A percentile compares a stretch with the other conserved stretches of the same genome.
phyloP scores from a whole-genome alignment of 2,888 invertebrate species.

The Thalpophila matura region DNA sequence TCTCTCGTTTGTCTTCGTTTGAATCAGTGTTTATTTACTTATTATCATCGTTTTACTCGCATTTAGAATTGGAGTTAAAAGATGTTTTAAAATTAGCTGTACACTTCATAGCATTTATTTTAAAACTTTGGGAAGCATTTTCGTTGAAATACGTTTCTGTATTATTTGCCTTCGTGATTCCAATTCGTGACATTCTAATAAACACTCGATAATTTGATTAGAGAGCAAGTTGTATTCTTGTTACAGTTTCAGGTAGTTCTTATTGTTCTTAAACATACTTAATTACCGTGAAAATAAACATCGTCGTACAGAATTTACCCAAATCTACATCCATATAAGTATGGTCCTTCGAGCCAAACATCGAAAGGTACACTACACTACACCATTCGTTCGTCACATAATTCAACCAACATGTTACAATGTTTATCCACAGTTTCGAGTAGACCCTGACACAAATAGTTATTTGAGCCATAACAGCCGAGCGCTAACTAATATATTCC shows the following conservation, averaged over 20 bases:
- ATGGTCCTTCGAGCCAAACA: constrained; percentile 2
- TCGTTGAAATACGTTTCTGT: neutral
- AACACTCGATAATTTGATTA: neutral
- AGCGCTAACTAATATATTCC: constrained; percentile 63
- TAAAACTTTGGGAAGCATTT: constrained; percentile 5
- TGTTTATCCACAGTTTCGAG: constrained; percentile 41
- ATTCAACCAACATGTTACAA: constrained; percentile 30
- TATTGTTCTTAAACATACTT: too few species aligned
- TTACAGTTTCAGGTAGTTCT: neutral
- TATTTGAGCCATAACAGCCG: constrained; percentile 45
- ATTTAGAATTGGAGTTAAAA: neutral
- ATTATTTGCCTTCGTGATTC: constrained; percentile 2
- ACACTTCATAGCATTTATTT: too few species aligned
- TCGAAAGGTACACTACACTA: neutral
- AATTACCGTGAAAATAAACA: too few species aligned
- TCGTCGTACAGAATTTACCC: too few species aligned
- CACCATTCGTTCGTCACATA: constrained; percentile 4
- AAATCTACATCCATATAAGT: neutral
- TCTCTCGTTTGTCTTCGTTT: constrained; percentile 25
- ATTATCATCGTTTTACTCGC: constrained; percentile 19
- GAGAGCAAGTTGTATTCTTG: neutral
- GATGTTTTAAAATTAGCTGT: constrained; percentile 13
- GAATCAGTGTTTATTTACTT: constrained; percentile 49
- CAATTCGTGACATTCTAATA: constrained; percentile 5
- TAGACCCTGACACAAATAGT: constrained; percentile 63